Conservation (phyloP, 2,113 vertebrate genomes). For the Callopanchax toddi region DNA sequence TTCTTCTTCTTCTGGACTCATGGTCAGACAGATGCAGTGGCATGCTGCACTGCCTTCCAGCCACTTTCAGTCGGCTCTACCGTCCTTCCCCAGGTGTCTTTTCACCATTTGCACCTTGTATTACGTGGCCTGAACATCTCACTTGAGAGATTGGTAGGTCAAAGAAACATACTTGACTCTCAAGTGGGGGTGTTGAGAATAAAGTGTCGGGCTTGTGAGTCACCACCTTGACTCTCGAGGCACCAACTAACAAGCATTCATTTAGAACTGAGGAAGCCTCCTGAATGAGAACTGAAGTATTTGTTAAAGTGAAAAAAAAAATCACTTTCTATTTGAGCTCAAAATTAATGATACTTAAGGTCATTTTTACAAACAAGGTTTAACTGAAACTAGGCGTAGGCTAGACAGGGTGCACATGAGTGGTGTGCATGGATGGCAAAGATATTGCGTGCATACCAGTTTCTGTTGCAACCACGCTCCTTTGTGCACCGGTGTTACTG, state of each 20-base stretch:
- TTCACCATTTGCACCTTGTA: conserved; percentile 12
- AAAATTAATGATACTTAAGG: no score
- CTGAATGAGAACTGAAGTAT: background rate
- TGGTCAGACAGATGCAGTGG: background rate
- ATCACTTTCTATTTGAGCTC: no score
- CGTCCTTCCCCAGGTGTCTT: background rate
- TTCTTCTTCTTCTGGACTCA: no score
- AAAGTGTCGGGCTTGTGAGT: background rate
- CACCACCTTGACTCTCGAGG: background rate
- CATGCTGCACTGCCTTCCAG: background rate
- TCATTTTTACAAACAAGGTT: no score
- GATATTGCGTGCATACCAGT: no score
- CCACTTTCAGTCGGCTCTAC: background rate
- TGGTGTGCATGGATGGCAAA: no score
- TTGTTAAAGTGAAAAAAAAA: background rate
- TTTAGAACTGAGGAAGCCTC: background rate
- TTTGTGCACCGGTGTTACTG: no score
- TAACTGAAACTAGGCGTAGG: no score
- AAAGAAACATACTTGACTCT: background rate
- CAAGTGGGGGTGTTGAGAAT: background rate
- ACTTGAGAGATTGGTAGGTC: background rate
- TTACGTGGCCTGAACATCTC: background rate
- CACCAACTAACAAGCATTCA: background rate
- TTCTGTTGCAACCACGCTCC: no score
- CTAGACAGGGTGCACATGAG: no score